Base-by-base conservation (phyloP, 2,888 invertebrate genomes). In the Caenorhabditis panamensis region DNA sequence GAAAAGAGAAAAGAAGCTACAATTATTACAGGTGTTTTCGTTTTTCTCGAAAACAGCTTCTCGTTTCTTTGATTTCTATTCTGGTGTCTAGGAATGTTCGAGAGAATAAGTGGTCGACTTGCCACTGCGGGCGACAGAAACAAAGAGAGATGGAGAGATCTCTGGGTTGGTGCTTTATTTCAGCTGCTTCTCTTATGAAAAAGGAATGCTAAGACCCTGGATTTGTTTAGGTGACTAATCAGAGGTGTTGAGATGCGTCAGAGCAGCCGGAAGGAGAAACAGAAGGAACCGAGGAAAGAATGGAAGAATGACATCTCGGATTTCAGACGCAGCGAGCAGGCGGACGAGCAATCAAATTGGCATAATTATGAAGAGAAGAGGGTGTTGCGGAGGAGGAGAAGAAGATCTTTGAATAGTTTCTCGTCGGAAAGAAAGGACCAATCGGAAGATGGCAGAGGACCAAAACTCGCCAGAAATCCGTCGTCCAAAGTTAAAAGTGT, bases 401-500 rank as follows among this genome's bases (percentile, higher is more conserved):
- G n/a, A n/a, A 67, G 47, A 58, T 66, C 54, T 54, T 54, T 54
- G 54, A 54, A 54, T 54, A 54, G 54, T 28, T 20, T n/a, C 36
- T 20, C 11, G 18, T 2, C n/a, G n/a, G 24, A 16, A 41, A 28
- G 31, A 22, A 47, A 67, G 37, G 1, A 49, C 31, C 49, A 66
- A 44, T 41, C 51, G 51, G 41, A 59, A 56, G 63, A 26, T 9
- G 18, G 58, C 31, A 4, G 49, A 63, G 31, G 28, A 28, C 47
- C 26, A 63, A 16, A 62, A 20, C 6, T 37, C 16, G 13, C 47
- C 24, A 44, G 20, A 61, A 61, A 24, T 59, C 24, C 18, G 0
- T 18, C 24, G 51, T 49, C 59, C 49, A 69, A 71, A 71, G 62
- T 62, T 71, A 71, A 71, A 71, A 71, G 73, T 66, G 73, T 66